These are phyloP conservation scores for Prietella phreatophila DNA, from an alignment of 2,113 vertebrate species.

Conservation along the genomic window DNA sequence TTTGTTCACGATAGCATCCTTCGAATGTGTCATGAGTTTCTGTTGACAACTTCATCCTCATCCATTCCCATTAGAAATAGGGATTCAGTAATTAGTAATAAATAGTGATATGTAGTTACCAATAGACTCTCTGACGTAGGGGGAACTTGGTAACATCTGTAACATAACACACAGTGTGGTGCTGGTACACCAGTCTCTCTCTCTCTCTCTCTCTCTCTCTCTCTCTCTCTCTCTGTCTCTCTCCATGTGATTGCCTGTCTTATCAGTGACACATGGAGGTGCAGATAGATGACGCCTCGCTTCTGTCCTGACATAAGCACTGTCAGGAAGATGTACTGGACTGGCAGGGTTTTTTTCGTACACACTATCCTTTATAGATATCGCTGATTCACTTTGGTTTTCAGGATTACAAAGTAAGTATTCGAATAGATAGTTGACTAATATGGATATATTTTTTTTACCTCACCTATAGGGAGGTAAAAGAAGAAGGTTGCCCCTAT, in stretches of 20 bases:
- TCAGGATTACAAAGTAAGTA: background rate
- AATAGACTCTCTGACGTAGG: background rate
- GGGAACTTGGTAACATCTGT: background rate
- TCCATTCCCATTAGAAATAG: background rate
- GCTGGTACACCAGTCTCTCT: background rate
- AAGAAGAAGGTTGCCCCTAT: background rate
- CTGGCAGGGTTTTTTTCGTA: background rate
- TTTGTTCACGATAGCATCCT: background rate
- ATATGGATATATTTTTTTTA: background rate
- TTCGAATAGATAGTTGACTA: background rate
- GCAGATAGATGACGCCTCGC: conserved; percentile 19
- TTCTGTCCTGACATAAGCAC: background rate
- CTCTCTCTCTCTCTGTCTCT: background rate
- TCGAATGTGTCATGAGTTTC: background rate
- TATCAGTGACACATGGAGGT: conserved; percentile 22
- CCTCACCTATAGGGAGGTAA: background rate
- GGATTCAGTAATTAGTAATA: background rate
- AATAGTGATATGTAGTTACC: background rate
- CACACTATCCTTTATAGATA: background rate
- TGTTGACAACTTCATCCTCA: background rate
- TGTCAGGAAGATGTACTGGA: background rate
- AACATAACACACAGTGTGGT: background rate
- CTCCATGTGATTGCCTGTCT: background rate
- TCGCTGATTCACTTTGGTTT: conserved; percentile 12
- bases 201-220: background rate